Base-by-base conservation (phyloP, 2,888 invertebrate genomes). In the Agriopis marginaria region DNA sequence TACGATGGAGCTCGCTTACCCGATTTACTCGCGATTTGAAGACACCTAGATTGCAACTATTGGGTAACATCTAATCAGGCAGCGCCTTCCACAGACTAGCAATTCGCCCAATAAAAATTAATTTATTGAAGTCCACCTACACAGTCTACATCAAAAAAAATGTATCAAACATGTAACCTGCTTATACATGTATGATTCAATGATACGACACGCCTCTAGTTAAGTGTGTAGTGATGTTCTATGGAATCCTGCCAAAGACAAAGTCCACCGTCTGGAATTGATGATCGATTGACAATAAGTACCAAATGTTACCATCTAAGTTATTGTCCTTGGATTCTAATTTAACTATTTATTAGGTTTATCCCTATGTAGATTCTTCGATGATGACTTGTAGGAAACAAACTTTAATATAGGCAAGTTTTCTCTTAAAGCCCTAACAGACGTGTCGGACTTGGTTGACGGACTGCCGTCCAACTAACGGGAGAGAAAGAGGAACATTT, bases 201-300 rank as follows among this genome's bases (percentile, higher is more conserved):
- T 47, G 47, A 45, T 14, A 53, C 3, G 44, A 44, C 53, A 63
- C 59, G 63, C 47, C 58, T 58, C 63, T 39, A 5, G 10, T 59
- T 23, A 9, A 58, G 40, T 32, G 32, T 32, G 45, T 68, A 47
- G 23, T 53, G 32, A 14, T 49, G 49, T 62, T 53, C n/a, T 42
- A 61, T 45, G 60, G 60, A 64, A 56, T 71, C 67, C 70, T 71
- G 70, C 70, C 70, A 65, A 66, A 64, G 65, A 63, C 45, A 53
- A 56, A 12, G 63, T 71, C 67, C 61, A 64, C 54, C 59, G 55
- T 49, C 54, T 47, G 63, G 61, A 67, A 51, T 63, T 71, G 63
- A 67, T 61, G 60, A 59, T n/a, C 47, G 10, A 56, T 40, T 56
- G 70, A 71, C 70, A 71, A 71, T 71, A 70, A 66, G 45, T 60